Conservation (phyloP, 2,113 vertebrate genomes). For the Himantopus leucocephalus region DNA sequence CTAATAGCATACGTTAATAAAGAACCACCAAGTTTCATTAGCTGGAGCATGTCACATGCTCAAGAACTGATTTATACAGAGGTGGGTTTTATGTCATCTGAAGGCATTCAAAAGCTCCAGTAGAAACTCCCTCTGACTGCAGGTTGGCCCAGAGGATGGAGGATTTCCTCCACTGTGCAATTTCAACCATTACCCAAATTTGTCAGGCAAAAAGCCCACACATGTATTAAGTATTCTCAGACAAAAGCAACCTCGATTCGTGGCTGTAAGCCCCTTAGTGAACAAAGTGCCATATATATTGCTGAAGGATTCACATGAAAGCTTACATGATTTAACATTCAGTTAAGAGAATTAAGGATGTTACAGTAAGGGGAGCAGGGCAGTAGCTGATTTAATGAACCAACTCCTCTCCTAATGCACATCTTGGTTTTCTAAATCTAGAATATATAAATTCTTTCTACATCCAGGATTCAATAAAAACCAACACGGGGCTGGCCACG, state of each 20-base stretch:
- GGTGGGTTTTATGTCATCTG: not conserved
- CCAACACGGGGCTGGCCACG: no score
- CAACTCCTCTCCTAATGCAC: not conserved
- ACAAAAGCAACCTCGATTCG: not conserved
- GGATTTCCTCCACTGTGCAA: not conserved
- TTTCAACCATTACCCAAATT: not conserved
- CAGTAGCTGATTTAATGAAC: not conserved
- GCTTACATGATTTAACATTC: not conserved
- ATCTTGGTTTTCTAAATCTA: not conserved
- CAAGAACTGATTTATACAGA: not conserved
- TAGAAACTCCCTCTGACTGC: not conserved
- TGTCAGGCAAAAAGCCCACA: not conserved
- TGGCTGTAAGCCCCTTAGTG: not conserved
- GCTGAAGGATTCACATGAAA: not conserved
- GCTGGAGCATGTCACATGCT: not conserved
- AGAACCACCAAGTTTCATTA: no score
- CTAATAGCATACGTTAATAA: no score
- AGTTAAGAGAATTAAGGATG: not conserved
- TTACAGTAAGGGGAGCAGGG: not conserved
- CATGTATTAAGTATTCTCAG: not conserved
- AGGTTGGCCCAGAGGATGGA: accelerated
- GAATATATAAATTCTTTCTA: not conserved
- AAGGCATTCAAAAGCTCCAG: not conserved
- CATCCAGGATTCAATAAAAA: not conserved
- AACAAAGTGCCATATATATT: no score